phyloP scores from a whole-genome alignment of 2,113 vertebrate species.

The Laterallus jamaicensis region DNA sequence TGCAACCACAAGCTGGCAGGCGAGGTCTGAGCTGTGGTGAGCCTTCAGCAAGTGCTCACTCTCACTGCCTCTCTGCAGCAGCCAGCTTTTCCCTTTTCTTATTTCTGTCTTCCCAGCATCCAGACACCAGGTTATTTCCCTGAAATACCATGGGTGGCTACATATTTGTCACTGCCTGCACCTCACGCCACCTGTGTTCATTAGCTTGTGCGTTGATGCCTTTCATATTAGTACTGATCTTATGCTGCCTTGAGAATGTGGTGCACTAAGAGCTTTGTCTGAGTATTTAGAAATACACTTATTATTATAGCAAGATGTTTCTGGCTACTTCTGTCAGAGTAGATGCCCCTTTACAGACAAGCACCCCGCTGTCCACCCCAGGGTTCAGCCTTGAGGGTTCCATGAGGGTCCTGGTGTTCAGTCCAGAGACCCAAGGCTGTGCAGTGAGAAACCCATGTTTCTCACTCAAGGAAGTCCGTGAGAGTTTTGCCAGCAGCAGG shows the following conservation, averaged over 20 bases:
- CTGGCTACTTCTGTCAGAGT: background rate
- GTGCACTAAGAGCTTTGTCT: background rate
- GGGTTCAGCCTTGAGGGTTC: background rate
- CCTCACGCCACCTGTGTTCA: background rate
- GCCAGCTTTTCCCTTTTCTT: background rate
- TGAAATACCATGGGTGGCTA: background rate
- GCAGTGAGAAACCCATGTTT: background rate
- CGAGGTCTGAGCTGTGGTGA: background rate
- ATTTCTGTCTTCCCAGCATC: background rate
- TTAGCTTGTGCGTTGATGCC: background rate
- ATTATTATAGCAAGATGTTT: background rate
- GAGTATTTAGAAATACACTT: background rate
- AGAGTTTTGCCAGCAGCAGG: background rate
- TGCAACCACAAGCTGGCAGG: background rate
- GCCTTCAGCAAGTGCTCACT: background rate
- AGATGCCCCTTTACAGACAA: background rate
- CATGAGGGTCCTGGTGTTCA: background rate
- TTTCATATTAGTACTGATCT: background rate
- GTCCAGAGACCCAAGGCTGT: background rate
- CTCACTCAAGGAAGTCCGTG: background rate
- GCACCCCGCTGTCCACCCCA: rapidly evolving
- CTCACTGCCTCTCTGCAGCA: background rate
- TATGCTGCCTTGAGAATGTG: background rate
- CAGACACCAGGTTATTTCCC: background rate
- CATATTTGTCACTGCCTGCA: background rate